A percentile compares a stretch with the other conserved stretches of the same genome.
These are phyloP conservation scores for Thymelicus sylvestris DNA, from an alignment of 2,888 invertebrate species.

Conservation along the genomic window DNA sequence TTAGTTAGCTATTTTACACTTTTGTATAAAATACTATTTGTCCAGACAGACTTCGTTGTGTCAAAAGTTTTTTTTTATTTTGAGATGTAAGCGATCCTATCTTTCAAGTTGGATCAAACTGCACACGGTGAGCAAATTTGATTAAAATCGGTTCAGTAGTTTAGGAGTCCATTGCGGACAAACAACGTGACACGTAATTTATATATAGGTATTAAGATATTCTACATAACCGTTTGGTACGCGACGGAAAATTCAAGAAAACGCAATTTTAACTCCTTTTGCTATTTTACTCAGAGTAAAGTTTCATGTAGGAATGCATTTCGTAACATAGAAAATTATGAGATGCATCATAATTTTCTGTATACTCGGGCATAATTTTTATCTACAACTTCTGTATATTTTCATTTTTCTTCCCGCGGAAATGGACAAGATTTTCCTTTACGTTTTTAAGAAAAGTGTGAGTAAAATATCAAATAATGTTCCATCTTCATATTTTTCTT, in stretches of 20 bases:
- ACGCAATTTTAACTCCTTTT: slow-evolving; percentile 23
- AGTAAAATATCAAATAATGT: background rate
- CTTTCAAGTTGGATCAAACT: too few species aligned
- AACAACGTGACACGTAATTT: too few species aligned
- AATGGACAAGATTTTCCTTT: background rate
- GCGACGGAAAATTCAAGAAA: slow-evolving; percentile 25
- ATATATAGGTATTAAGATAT: too few species aligned
- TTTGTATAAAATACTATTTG: too few species aligned
- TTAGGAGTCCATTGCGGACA: too few species aligned
- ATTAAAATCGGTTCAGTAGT: too few species aligned
- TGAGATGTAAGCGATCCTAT: too few species aligned
- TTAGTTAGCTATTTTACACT: too few species aligned
- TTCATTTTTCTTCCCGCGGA: background rate
- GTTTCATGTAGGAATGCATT: slow-evolving; percentile 29
- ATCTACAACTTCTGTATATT: slow-evolving; percentile 1
- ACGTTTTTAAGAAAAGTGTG: background rate
- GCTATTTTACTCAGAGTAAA: slow-evolving; percentile 28
- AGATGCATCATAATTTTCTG: slow-evolving; percentile 27
- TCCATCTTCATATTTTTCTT: background rate
- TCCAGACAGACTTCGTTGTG: too few species aligned
- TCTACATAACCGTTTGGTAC: slow-evolving; percentile 20
- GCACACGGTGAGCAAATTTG: too few species aligned
- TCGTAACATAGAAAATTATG: slow-evolving; percentile 21
- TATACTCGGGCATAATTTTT: background rate
- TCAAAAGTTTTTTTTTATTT: too few species aligned